These are phyloP conservation scores for Pseudorectes ferrugineus DNA, from an alignment of 2,113 vertebrate genomes.

Conservation along the genomic window DNA sequence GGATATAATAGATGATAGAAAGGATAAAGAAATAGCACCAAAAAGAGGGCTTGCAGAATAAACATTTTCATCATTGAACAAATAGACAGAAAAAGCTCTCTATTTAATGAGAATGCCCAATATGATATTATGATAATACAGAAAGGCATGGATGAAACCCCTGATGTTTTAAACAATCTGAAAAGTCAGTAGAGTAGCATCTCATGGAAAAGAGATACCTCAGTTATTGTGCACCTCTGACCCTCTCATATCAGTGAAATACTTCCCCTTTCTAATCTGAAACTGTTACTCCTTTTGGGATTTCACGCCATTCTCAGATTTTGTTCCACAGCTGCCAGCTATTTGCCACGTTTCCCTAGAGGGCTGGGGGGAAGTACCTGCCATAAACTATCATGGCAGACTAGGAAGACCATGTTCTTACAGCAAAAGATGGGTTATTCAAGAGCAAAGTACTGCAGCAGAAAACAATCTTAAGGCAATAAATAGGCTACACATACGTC, in stretches of 20 bases:
- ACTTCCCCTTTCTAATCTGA: neutral
- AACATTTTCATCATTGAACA: neutral
- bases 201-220: neutral
- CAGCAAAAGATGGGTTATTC: neutral
- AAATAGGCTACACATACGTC: neutral
- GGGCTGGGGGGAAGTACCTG: neutral
- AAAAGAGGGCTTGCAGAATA: neutral
- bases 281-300: neutral
- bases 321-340: neutral
- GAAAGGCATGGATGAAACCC: neutral
- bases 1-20: neutral
- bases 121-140: neutral
- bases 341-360: neutral
- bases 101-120: neutral
- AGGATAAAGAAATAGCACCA: neutral
- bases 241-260: neutral
- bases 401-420: neutral
- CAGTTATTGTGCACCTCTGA: neutral
- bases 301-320: neutral
- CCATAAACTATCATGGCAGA: neutral
- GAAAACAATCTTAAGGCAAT: neutral
- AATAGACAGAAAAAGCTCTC: neutral
- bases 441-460: neutral
- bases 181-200: neutral
- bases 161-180: neutral